phyloP scores from a whole-genome alignment of 2,888 invertebrate genomes.

The Hydrotaea cyrtoneurina region DNA sequence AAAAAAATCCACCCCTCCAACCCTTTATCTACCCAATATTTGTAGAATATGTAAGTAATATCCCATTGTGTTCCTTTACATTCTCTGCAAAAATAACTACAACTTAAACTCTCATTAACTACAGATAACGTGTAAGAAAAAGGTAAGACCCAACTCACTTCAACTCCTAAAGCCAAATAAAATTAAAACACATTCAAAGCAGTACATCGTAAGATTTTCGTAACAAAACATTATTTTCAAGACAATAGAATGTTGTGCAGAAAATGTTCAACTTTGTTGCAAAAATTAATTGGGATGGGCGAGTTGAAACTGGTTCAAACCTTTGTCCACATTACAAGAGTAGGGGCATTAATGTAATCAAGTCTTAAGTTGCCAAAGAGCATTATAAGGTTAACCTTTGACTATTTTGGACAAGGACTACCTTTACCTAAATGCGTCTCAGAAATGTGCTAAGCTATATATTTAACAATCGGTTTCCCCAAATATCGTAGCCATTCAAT shows the following conservation, averaged over 20 bases:
- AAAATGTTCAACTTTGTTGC: neutral
- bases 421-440: too few species aligned
- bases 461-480: too few species aligned
- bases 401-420: too few species aligned
- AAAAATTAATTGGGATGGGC: neutral
- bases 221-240: neutral
- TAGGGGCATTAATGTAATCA: too few species aligned
- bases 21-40: too few species aligned
- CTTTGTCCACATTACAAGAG: too few species aligned
- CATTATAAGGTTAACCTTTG: too few species aligned
- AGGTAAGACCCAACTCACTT: too few species aligned
- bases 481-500: too few species aligned
- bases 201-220: neutral
- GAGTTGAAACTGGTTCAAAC: neutral
- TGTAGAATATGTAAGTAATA: neutral
- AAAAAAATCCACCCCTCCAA: too few species aligned
- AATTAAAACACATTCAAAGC: neutral
- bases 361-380: too few species aligned
- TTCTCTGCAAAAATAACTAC: neutral
- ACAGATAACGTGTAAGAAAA: neutral
- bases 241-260: neutral
- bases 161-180: neutral
- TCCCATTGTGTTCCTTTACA: neutral
- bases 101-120: neutral
- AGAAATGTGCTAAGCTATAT: too few species aligned